Conservation (phyloP, 2,113 vertebrate genomes). For the Dinomys branickii region DNA sequence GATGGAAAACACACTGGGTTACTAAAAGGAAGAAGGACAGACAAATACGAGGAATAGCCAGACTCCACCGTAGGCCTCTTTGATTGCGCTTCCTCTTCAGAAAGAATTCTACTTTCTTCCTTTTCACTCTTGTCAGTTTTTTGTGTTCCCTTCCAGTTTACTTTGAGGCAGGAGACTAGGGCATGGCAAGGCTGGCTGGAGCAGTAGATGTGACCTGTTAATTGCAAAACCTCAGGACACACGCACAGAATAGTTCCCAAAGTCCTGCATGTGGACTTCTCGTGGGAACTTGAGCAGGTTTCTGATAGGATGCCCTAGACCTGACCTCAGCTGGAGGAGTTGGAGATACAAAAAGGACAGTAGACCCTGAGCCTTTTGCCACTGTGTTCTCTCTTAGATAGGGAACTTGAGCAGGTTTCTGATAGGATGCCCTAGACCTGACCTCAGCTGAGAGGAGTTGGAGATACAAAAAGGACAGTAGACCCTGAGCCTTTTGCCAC, state of each 20-base stretch:
- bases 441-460: not conserved
- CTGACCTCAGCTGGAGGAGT: not conserved
- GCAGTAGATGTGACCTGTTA: not conserved
- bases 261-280: not conserved
- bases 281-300: not conserved
- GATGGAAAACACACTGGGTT: not conserved
- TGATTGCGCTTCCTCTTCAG: too few relatives aligned
- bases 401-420: not conserved
- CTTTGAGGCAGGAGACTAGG: not conserved
- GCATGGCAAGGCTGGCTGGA: not conserved
- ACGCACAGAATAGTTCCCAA: not conserved
- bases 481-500: not conserved
- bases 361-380: not conserved
- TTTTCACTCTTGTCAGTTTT: not conserved
- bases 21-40: not conserved
- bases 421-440: not conserved
- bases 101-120: not conserved
- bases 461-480: not conserved
- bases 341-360: not conserved
- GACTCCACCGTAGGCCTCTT: not conserved
- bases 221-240: not conserved
- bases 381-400: not conserved
- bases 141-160: not conserved
- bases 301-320: not conserved
- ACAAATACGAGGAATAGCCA: too few relatives aligned